These are phyloP conservation scores for Lathronympha strigana DNA, from an alignment of 2,888 invertebrate species.

Conservation along the genomic window DNA sequence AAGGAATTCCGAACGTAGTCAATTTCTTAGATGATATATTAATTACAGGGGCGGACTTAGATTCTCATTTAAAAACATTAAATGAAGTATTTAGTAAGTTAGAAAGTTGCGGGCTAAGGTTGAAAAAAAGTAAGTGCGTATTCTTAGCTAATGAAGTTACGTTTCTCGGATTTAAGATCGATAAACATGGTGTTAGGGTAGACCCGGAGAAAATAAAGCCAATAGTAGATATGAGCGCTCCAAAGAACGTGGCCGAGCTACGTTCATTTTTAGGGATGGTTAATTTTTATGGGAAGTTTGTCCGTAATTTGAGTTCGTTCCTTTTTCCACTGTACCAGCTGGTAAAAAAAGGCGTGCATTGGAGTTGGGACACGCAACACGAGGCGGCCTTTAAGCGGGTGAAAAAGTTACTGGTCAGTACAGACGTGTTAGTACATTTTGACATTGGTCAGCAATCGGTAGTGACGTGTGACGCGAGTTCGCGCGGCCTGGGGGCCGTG, in stretches of 20 bases:
- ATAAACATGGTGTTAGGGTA: slow-evolving; percentile 6
- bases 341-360: slow-evolving; percentile 22
- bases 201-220: slow-evolving; percentile 22
- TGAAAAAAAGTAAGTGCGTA: slow-evolving; percentile 20
- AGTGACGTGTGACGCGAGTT: slow-evolving; percentile 33
- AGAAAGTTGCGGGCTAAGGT: neutral
- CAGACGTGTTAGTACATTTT: slow-evolving; percentile 26
- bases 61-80: slow-evolving; percentile 2
- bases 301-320: neutral
- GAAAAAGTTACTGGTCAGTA: slow-evolving; percentile 12
- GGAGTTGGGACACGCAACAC: slow-evolving; percentile 6
- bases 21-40: too few species aligned
- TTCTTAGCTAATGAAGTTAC: too few species aligned
- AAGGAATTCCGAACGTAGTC: slow-evolving; percentile 6
- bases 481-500: slow-evolving; percentile 29
- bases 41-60: too few species aligned
- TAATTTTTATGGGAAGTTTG: slow-evolving; percentile 25
- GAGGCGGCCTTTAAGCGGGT: slow-evolving; percentile 19
- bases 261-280: slow-evolving; percentile 14
- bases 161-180: slow-evolving; percentile 8
- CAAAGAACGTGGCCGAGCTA: slow-evolving; percentile 13
- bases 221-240: slow-evolving; percentile 4
- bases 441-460: neutral
- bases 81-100: slow-evolving; percentile 6
- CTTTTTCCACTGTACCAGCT: slow-evolving; percentile 24